Evolutionary conservation across 1,140 invertebrate genomes (phyloP).

Genomic region (Lethrus apterus): DNA sequence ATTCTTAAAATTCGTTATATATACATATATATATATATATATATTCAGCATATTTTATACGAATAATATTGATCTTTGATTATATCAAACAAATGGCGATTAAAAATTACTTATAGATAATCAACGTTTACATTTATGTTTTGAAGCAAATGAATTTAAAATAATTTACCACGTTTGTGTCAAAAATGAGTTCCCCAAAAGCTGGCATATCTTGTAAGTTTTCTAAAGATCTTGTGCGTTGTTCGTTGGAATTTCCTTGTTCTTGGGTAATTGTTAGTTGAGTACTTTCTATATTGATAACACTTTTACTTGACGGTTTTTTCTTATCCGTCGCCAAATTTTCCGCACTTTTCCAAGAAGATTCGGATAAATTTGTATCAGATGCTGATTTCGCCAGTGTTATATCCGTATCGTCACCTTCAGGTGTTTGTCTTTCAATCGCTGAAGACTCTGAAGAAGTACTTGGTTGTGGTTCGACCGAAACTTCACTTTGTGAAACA

Average conservation of each 20-base stretch:
- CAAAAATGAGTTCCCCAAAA: conserved; percentile 46
- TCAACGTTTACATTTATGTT: no score
- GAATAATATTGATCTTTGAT: no score
- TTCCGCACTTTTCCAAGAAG: conserved; percentile 29
- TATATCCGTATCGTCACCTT: conserved; percentile 28
- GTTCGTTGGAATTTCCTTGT: conserved; percentile 4
- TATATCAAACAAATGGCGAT: no score
- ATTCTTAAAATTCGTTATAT: no score
- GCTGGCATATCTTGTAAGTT: conserved; percentile 42
- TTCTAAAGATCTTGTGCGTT: conserved; percentile 33
- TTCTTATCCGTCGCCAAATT: conserved; percentile 20
- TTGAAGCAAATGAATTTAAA: no score
- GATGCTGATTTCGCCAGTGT: conserved; percentile 30
- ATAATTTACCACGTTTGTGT: conserved; percentile 25
- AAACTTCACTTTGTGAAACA: conserved; percentile 12
- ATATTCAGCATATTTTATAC: no score
- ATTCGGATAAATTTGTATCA: conserved; percentile 32
- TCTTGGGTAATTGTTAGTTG: conserved; percentile 11
- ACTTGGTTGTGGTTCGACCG: conserved; percentile 17
- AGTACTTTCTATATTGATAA: conserved; percentile 21
- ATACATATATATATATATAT: no score
- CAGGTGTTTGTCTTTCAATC: conserved; percentile 25
- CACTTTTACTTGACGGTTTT: conserved; percentile 18
- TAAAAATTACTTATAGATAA: no score
- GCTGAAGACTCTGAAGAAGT: conserved; percentile 17